These are phyloP conservation scores for Plecturocebus donacophilus DNA, from an alignment of 2,113 vertebrate species.

Conservation along the genomic window DNA sequence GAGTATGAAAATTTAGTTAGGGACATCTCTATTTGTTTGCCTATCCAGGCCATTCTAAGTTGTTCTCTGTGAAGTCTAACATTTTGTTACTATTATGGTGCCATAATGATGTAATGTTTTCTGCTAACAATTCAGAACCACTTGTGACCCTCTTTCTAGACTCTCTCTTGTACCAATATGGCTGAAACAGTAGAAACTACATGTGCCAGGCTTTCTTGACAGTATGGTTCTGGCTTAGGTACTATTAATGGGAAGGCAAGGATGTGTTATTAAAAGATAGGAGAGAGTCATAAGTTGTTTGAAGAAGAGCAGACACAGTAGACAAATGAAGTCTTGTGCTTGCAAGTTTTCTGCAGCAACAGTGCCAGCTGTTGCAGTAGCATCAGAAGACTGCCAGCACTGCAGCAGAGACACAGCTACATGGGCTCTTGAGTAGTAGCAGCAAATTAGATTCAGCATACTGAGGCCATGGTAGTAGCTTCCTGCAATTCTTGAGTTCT, in stretches of 20 bases:
- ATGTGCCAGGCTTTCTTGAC: neutral
- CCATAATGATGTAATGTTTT: neutral
- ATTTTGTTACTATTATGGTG: neutral
- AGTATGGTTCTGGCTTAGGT: neutral
- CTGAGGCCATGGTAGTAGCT: neutral
- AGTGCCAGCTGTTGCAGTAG: neutral
- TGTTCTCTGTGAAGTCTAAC: neutral
- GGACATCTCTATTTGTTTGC: neutral
- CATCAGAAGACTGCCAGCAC: neutral
- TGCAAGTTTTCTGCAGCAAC: neutral
- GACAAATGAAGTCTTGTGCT: neutral
- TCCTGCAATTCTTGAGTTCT: neutral
- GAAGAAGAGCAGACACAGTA: neutral
- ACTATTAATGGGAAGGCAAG: neutral
- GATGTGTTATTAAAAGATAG: neutral
- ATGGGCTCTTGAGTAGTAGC: neutral
- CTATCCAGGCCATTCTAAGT: neutral
- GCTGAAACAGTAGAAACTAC: neutral
- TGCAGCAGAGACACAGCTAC: neutral
- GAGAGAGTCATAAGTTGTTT: neutral
- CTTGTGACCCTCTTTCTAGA: neutral
- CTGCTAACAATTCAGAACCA: neutral
- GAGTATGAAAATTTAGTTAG: neutral
- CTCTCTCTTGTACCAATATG: neutral
- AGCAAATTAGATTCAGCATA: neutral